These are phyloP conservation scores for Alentia gelatinosa DNA, from an alignment of 2,888 invertebrate species.

Conservation along the genomic window DNA sequence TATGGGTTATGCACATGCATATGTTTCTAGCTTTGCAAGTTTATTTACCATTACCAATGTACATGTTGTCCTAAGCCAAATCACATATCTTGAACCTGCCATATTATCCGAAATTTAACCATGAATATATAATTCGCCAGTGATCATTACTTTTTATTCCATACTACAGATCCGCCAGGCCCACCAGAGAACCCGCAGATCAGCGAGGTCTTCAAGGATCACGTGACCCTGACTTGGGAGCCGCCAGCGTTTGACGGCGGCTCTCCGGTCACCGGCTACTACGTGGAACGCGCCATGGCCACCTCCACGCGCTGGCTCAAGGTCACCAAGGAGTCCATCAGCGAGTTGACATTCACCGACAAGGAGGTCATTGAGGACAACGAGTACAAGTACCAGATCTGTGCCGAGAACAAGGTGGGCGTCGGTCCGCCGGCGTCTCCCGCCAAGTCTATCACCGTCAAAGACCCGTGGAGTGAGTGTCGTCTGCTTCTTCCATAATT, in stretches of 20 bases:
- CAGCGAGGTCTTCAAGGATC: slow-evolving; percentile 67
- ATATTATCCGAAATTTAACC: too few relatives aligned
- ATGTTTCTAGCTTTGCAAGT: too few relatives aligned
- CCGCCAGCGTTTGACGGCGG: slow-evolving; percentile 69
- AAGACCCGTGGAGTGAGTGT: slow-evolving; percentile 68
- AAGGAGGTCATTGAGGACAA: slow-evolving; percentile 75
- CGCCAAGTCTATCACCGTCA: slow-evolving; percentile 67
- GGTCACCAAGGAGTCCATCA: slow-evolving; percentile 78
- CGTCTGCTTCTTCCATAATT: too few relatives aligned
- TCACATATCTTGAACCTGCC: too few relatives aligned
- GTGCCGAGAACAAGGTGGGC: slow-evolving; percentile 86
- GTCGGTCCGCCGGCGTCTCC: slow-evolving; percentile 61
- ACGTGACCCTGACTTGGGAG: slow-evolving; percentile 66
- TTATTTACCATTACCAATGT: too few relatives aligned
- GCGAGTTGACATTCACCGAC: slow-evolving; percentile 52
- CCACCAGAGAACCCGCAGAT: slow-evolving; percentile 65
- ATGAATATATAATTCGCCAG: too few relatives aligned
- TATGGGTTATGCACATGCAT: too few relatives aligned
- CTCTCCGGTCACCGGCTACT: slow-evolving; percentile 68
- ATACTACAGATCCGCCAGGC: slow-evolving; percentile 67
- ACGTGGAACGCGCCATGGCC: slow-evolving; percentile 65
- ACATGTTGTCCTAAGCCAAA: too few relatives aligned
- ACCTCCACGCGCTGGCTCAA: slow-evolving; percentile 68
- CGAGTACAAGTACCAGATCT: slow-evolving; percentile 84
- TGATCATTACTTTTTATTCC: too few relatives aligned